Evolutionary conservation across 1,140 invertebrate genomes (phyloP), one percentile per base, ranked within the genome.

Genomic region (Adelges cooleyi): DNA sequence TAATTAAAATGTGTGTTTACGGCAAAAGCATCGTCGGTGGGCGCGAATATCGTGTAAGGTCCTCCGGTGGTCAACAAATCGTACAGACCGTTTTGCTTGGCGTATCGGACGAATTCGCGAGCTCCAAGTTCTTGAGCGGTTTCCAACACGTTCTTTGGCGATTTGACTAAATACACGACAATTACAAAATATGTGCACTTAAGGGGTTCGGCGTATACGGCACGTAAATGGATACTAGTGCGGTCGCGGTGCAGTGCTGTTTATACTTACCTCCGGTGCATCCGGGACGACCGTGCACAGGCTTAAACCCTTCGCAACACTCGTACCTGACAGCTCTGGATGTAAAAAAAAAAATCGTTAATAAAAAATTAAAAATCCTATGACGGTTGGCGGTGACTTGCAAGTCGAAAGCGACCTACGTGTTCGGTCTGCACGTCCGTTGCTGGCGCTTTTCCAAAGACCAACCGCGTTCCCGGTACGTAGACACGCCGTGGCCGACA

Each of bases 11-110:
- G n/a, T 17, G 20, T 50, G 59, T 56, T 69, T 71, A 78, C 76
- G n/a, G 78, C 74, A 68, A 82, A 80, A 8, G 80, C 80, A 18
- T 74, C 70, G 67, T 82, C 77, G 10, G 74, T 74, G 3, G 80
- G 80, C 0, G 75, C 79, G 65, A 82, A 80, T 2, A 81, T 67
- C 0, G 80, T 82, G 69, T 75, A 79, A 2, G 77, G 74, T 1
- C 77, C 77, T 56, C 70, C 71, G n/a, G 59, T 65, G 0, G 59
- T 66, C 13, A 78, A 70, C 20, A 74, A 72, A 8, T 69, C 66
- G 10, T 70, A 72, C 17, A 79, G 65, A 2, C 78, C 78, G 2
- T 76, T 71, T 33, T 76, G 73, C 52, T 74, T 71, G 18, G 78
- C 59, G 66, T 75, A 77, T 20, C 73, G 69, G 2, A 77, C 77